Conservation (phyloP, 2,797 vertebrate species). For the Crax fasciolata region DNA sequence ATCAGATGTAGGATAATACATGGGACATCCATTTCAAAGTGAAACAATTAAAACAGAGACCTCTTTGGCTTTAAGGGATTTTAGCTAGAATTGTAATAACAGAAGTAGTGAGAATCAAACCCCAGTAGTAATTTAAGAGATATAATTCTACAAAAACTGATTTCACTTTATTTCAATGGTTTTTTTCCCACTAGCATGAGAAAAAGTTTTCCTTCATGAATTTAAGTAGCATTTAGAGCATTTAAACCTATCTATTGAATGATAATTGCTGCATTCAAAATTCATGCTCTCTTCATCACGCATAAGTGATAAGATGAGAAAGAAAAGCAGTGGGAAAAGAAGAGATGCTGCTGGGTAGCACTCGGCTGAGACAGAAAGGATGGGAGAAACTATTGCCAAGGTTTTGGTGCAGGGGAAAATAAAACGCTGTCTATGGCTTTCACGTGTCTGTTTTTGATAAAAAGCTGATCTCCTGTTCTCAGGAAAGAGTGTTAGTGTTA, state of each 20-base stretch:
- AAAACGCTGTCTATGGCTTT: neutral
- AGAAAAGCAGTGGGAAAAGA: conserved; percentile 8
- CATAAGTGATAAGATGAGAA: neutral
- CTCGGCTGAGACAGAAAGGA: neutral
- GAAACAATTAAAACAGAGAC: neutral
- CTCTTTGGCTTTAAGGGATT: neutral
- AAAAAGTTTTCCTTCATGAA: conserved; percentile 24
- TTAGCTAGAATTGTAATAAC: neutral
- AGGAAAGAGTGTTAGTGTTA: neutral
- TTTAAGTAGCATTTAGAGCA: conserved; percentile 25
- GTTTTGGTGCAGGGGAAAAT: neutral
- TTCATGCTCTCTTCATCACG: conserved; percentile 8
- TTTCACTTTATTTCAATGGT: neutral
- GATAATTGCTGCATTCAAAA: conserved; percentile 55
- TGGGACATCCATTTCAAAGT: neutral
- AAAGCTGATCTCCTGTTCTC: neutral
- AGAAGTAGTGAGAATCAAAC: neutral
- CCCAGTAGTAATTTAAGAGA: neutral
- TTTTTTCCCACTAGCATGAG: neutral
- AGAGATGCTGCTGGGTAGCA: neutral
- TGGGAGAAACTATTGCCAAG: neutral
- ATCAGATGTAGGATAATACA: neutral
- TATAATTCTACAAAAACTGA: neutral
- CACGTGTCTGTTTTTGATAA: neutral
- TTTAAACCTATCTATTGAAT: conserved; percentile 44